A percentile compares a stretch with the other conserved stretches of the same genome.
Evolutionary conservation across 2,888 invertebrate genomes (phyloP).

Genomic region (Cosmopolites sordidus): DNA sequence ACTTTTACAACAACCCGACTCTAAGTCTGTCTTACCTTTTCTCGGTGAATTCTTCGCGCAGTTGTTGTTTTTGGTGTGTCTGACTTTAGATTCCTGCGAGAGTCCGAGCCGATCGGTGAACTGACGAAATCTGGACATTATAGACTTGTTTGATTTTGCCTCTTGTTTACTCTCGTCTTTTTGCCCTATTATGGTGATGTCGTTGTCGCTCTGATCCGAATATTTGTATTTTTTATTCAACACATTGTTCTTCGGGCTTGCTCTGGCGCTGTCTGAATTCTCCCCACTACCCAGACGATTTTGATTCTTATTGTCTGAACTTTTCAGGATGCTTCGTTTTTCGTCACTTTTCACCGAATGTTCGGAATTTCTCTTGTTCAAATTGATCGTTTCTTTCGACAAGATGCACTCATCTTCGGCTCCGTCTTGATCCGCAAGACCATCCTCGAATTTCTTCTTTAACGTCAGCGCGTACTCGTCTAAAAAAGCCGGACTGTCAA

Average conservation of each 20-base stretch:
- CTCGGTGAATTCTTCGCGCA: conserved; percentile 30
- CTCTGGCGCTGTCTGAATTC: conserved; percentile 29
- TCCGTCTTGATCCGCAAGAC: conserved; percentile 23
- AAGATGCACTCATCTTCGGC: conserved; percentile 36
- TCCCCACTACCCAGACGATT: conserved; percentile 34
- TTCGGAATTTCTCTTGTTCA: conserved; percentile 45
- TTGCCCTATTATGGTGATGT: conserved; percentile 36
- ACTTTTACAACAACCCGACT: conserved; percentile 40
- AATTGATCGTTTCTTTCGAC: conserved; percentile 45
- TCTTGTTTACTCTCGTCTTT: conserved; percentile 37
- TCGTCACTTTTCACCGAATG: conserved; percentile 42
- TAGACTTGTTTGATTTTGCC: conserved; percentile 31
- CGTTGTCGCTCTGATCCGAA: conserved; percentile 32
- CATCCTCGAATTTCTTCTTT: conserved; percentile 40
- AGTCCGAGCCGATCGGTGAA: conserved; percentile 54
- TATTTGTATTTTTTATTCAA: conserved; percentile 34
- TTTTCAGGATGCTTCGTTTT: conserved; percentile 43
- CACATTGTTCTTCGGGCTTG: conserved; percentile 30
- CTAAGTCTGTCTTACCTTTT: conserved; percentile 32
- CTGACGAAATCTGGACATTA: conserved; percentile 52
- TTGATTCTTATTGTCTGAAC: conserved; percentile 31
- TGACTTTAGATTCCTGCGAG: conserved; percentile 45
- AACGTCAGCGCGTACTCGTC: conserved; percentile 44
- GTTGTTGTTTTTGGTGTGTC: conserved; percentile 39
- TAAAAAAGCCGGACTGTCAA: conserved; percentile 46